Percentiles rank a stretch among this genome's conserved stretches.
phyloP scores from a whole-genome alignment of 2,888 invertebrate genomes.

The Eupithecia inturbata region DNA sequence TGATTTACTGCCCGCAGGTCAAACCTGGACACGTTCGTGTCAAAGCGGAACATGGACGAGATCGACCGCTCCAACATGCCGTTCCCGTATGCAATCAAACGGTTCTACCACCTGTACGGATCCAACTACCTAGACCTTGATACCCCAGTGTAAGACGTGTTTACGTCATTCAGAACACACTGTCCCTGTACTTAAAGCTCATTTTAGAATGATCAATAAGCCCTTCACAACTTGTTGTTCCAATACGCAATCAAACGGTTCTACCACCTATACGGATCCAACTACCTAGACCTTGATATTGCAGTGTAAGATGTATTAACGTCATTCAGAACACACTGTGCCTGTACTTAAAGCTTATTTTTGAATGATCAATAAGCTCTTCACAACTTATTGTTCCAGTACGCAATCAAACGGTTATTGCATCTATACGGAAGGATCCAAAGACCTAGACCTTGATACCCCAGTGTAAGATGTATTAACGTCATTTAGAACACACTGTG shows the following conservation, averaged over 20 bases:
- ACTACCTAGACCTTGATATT: slow-evolving; percentile 65
- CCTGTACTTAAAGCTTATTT: neutral
- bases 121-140: slow-evolving; percentile 71
- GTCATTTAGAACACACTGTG: neutral
- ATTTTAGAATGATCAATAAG: neutral
- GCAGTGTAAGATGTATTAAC: slow-evolving; percentile 55
- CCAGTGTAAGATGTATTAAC: slow-evolving; percentile 54
- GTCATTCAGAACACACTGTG: slow-evolving; percentile 2
- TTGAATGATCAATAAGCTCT: neutral
- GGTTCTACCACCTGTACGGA: slow-evolving; percentile 84
- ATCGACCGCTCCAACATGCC: slow-evolving; percentile 84
- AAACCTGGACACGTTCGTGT: slow-evolving; percentile 79
- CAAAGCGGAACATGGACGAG: slow-evolving; percentile 86
- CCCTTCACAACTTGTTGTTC: slow-evolving; percentile 65
- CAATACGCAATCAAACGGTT: slow-evolving; percentile 79
- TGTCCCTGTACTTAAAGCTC: neutral
- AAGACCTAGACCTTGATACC: slow-evolving; percentile 65
- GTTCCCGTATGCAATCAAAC: slow-evolving; percentile 74
- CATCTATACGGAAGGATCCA: slow-evolving; percentile 80
- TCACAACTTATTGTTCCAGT: slow-evolving; percentile 71
- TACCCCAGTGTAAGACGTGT: slow-evolving; percentile 55
- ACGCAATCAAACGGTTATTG: slow-evolving; percentile 81
- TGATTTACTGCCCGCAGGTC: slow-evolving; percentile 56
- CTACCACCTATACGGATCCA: slow-evolving; percentile 82
- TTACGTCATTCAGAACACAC: slow-evolving; percentile 6